Percentiles rank a stretch among this genome's conserved stretches.
These are phyloP conservation scores for Brachypalpus laphriformis DNA, from an alignment of 2,888 invertebrate genomes.

Conservation along the genomic window DNA sequence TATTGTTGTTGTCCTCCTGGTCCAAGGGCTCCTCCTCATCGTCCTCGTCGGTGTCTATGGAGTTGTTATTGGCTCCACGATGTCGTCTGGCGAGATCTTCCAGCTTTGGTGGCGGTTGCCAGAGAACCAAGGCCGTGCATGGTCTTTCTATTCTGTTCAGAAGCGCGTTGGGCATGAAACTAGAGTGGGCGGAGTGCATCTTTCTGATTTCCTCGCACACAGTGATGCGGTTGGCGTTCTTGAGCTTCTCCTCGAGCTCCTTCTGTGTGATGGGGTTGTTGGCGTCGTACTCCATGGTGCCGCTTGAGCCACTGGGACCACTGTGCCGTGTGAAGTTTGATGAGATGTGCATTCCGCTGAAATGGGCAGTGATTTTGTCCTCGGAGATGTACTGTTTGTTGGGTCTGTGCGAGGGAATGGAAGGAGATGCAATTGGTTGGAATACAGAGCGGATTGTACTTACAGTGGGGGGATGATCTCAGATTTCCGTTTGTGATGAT, in stretches of 20 bases:
- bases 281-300: conserved; percentile 55
- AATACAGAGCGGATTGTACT: conserved; percentile 78
- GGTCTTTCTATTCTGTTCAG: conserved; percentile 88
- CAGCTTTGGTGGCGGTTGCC: conserved; percentile 88
- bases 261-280: conserved; percentile 77
- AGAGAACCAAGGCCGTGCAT: conserved; percentile 91
- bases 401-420: conserved; percentile 82
- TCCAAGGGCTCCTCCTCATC: conserved; percentile 11
- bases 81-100: conserved; percentile 55
- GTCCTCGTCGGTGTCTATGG: conserved; percentile 31
- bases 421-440: not conserved
- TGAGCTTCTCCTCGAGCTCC: conserved; percentile 81
- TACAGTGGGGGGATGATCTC: conserved; percentile 83
- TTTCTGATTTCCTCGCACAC: conserved; percentile 89
- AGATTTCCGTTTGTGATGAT: conserved; percentile 80
- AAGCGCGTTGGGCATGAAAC: conserved; percentile 87
- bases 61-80: not conserved
- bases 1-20: conserved; percentile 47
- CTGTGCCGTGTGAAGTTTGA: conserved; percentile 80
- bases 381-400: conserved; percentile 91
- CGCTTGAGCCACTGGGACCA: conserved; percentile 5
- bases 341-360: conserved; percentile 89
- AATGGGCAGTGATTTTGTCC: conserved; percentile 92
- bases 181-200: conserved; percentile 84
- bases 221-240: conserved; percentile 84